These are phyloP conservation scores for Nomada ferruginata DNA, from an alignment of 2,888 invertebrate species.

Conservation along the genomic window DNA sequence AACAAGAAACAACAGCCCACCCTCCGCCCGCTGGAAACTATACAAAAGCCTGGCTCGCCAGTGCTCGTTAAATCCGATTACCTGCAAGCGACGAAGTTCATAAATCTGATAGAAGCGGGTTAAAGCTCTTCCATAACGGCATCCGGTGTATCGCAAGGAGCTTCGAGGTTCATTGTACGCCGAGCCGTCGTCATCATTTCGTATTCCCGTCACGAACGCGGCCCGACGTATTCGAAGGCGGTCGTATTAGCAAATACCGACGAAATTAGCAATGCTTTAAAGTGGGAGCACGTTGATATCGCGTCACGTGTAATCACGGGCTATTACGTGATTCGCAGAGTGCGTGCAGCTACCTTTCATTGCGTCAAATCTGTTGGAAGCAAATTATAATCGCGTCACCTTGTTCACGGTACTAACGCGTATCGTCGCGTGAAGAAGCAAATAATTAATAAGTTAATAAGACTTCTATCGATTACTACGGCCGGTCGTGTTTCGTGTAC, in stretches of 20 bases:
- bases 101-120: constrained; percentile 6
- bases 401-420: not conserved
- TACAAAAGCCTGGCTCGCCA: constrained; percentile 10
- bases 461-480: constrained; percentile 61
- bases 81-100: constrained; percentile 6
- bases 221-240: not conserved
- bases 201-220: constrained; percentile 18
- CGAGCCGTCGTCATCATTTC: not conserved
- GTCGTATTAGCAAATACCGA: constrained; percentile 8
- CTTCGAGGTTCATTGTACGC: constrained; percentile 6
- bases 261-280: constrained; percentile 22
- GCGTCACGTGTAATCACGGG: no score
- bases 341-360: constrained; percentile 5
- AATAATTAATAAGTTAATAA: constrained; percentile 49
- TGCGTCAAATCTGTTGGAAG: no score
- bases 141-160: not conserved
- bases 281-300: no score
- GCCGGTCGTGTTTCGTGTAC: constrained; percentile 66
- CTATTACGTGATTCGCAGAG: no score
- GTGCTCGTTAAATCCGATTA: constrained; percentile 25
- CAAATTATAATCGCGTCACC: no score
- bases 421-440: constrained; percentile 49
- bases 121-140: not conserved
- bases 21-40: not conserved
- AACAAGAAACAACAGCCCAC: not conserved